Conservation (phyloP, 2,888 invertebrate species). For the Rhingia campestris region DNA sequence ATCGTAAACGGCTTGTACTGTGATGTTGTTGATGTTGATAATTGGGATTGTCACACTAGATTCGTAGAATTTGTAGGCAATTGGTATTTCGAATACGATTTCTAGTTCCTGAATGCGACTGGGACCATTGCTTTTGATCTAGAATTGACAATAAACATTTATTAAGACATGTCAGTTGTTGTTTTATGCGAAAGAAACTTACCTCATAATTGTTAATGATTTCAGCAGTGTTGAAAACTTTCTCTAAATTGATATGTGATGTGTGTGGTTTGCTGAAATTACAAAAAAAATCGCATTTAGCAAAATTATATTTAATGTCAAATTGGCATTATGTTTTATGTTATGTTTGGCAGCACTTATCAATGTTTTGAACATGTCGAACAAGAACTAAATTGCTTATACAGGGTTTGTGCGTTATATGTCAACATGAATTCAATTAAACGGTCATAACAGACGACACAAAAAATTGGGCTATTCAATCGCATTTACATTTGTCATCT, state of each 20-base stretch:
- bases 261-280: constrained; percentile 78
- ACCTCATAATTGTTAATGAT: constrained; percentile 81
- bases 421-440: too few relatives aligned
- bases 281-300: too few relatives aligned
- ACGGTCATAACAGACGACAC: too few relatives aligned
- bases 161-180: background rate
- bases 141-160: background rate
- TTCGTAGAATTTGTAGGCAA: constrained; percentile 79
- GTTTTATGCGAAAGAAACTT: constrained; percentile 2
- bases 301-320: too few relatives aligned
- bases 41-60: constrained; percentile 79
- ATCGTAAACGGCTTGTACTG: constrained; percentile 80
- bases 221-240: constrained; percentile 78
- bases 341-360: too few relatives aligned
- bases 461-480: too few relatives aligned
- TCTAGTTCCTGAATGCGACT: constrained; percentile 80
- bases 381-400: too few relatives aligned
- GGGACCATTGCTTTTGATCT: constrained; percentile 82
- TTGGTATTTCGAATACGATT: constrained; percentile 80
- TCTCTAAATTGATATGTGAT: constrained; percentile 79
- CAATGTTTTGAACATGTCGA: too few relatives aligned
- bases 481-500: too few relatives aligned
- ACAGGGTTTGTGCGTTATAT: too few relatives aligned
- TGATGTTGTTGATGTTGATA: constrained; percentile 80
- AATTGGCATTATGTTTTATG: too few relatives aligned